Conservation (phyloP, 1,140 invertebrate species). For the Brachionus rotundiformis region DNA sequence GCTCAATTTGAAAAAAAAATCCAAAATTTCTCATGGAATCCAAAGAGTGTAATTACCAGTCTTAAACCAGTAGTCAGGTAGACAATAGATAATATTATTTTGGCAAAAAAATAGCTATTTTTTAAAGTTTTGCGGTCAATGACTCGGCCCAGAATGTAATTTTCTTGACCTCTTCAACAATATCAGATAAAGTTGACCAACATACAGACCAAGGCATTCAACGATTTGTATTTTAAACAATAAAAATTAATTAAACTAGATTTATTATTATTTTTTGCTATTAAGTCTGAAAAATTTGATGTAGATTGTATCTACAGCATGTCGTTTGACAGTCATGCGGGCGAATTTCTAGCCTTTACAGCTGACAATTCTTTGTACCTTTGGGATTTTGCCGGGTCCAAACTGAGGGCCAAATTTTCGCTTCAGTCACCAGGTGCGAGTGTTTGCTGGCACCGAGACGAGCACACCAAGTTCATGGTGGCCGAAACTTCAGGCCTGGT, state of each 20-base stretch:
- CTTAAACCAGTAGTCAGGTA: slow-evolving; percentile 40
- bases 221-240: background rate
- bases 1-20: slow-evolving; percentile 11
- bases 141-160: slow-evolving; percentile 4
- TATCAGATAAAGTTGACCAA: background rate
- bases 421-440: slow-evolving; percentile 13
- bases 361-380: slow-evolving; percentile 10
- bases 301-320: slow-evolving; percentile 40
- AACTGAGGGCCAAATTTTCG: slow-evolving; percentile 21
- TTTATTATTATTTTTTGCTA: background rate
- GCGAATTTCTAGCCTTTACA: slow-evolving; percentile 3
- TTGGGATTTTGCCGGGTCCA: slow-evolving; percentile 11
- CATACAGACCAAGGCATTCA: background rate
- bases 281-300: slow-evolving; percentile 24
- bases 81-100: background rate
- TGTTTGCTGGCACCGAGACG: slow-evolving; percentile 41
- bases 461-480: slow-evolving; percentile 30
- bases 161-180: background rate
- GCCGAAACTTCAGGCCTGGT: slow-evolving; percentile 10
- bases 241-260: background rate
- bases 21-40: slow-evolving; percentile 21
- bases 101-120: background rate
- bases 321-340: background rate
- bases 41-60: slow-evolving; percentile 19
- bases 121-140: background rate